Percentiles rank a stretch among this genome's conserved stretches.
Evolutionary conservation across 2,888 invertebrate genomes (phyloP).

Genomic region (Apotomis capreana): DNA sequence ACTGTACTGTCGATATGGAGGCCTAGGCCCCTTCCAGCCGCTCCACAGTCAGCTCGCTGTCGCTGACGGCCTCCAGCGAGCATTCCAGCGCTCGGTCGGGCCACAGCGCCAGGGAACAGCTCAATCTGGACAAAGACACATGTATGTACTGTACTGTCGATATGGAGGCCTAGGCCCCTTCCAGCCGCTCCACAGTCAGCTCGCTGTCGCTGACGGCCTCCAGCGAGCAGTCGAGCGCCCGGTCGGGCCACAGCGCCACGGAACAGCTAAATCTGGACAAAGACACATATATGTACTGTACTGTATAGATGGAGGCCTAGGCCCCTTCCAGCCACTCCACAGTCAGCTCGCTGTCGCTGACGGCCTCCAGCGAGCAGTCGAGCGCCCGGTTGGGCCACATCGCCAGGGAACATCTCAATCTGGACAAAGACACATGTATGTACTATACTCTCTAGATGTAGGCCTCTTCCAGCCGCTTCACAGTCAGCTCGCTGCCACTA

Average conservation of each 20-base stretch:
- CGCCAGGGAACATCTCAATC: constrained; percentile 57
- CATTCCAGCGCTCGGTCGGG: constrained; percentile 57
- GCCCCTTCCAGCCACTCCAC: constrained; percentile 48
- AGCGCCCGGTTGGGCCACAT: constrained; percentile 61
- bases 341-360: constrained; percentile 58
- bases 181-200: constrained; percentile 50
- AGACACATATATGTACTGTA: constrained; percentile 53
- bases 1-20: constrained; percentile 49
- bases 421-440: constrained; percentile 67
- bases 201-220: constrained; percentile 65
- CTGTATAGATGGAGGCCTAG: constrained; percentile 51
- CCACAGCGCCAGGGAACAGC: constrained; percentile 53
- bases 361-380: constrained; percentile 55
- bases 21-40: constrained; percentile 50
- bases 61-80: constrained; percentile 62
- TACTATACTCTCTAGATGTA: neutral
- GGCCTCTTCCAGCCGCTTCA: constrained; percentile 48
- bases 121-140: constrained; percentile 65
- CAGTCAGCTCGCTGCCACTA: constrained; percentile 51
- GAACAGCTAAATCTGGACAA: constrained; percentile 60
- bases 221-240: constrained; percentile 54
- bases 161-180: constrained; percentile 52
- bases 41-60: constrained; percentile 51
- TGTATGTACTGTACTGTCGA: neutral
- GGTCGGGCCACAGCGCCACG: constrained; percentile 55